phyloP scores from a whole-genome alignment of 2,113 vertebrate genomes.

The Pyxicephalus adspersus region DNA sequence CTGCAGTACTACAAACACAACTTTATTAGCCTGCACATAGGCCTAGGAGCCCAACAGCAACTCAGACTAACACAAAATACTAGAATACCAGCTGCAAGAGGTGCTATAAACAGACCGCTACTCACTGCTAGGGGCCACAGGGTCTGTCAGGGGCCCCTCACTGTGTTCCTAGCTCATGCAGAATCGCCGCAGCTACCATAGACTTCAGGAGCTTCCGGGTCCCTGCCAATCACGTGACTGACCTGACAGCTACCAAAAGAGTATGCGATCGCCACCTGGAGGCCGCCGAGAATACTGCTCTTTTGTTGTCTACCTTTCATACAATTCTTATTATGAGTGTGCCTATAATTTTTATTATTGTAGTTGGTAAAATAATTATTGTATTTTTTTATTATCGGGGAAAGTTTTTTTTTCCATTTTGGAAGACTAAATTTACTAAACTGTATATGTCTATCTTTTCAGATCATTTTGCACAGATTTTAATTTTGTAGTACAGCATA shows the following conservation, averaged over 20 bases:
- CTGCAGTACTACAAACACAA: background rate
- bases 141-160: background rate
- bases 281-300: background rate
- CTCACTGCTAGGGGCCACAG: slow-evolving; percentile 3
- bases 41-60: background rate
- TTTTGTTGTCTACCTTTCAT: too few relatives aligned
- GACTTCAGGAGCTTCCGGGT: background rate
- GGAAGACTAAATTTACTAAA: too few relatives aligned
- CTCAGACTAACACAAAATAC: background rate
- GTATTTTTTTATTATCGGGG: too few relatives aligned
- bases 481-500: too few relatives aligned
- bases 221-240: accelerated
- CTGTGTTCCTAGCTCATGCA: background rate
- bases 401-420: too few relatives aligned
- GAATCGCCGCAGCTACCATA: slow-evolving; percentile 7
- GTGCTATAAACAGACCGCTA: background rate
- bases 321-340: too few relatives aligned
- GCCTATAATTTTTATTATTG: too few relatives aligned
- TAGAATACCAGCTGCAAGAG: too few relatives aligned
- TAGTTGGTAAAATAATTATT: too few relatives aligned
- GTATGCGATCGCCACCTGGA: background rate
- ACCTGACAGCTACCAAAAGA: background rate
- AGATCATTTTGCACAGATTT: too few relatives aligned
- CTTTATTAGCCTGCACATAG: background rate
- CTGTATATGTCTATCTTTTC: too few relatives aligned